Base-by-base conservation (phyloP, 2,797 vertebrate genomes). In the Urophycis tenuis region DNA sequence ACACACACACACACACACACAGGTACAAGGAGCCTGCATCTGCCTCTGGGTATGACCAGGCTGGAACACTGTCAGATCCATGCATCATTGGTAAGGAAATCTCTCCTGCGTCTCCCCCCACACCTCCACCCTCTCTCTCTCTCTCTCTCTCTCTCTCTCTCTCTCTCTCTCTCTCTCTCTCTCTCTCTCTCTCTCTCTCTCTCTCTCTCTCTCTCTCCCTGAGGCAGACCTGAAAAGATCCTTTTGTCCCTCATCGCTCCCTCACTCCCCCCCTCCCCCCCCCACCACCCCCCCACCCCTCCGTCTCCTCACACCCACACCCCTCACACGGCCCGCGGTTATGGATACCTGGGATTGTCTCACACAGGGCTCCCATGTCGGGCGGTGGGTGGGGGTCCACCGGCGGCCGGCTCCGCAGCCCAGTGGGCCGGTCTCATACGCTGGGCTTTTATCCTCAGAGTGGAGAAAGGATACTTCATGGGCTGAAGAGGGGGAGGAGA, bases 61-160 rank as follows among this genome's bases (percentile, higher is more conserved):
- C 88, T 89, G 87, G 87, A 91, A 89, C 89, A 88, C 89, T 94
- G 93, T 93, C 91, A 93, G 91, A 89, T 91, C 88, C 88, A 93
- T 92, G 90, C 90, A 93, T 93, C 92, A 93, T 86, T 89, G 91
- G 92, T 93, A 94, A 94, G 89, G 88, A 89, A 93, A 92, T 92
- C 92, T 91, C 86, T 83, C 82, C 75, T 67, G 39, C 76, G 75
- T 77, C 83, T 84, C 79, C 77, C 29, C 71, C 76, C 33, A 31
- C 25, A 72, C 84, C 84, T 71, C 83, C 85, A 80, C 87, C 19
- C 71, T n/a, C 53, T 3, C 70, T 71, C 49, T n/a, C 30, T 64
- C 84, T 83, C 71, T 82, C 85, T 81, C 87, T 87, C 79, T 74
- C 85, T 75, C 85, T 84, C 84, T 82, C 77, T 73, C 73, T 49